These are phyloP conservation scores for Cirrhinus molitorella DNA, from an alignment of 2,797 vertebrate genomes.

Conservation along the genomic window DNA sequence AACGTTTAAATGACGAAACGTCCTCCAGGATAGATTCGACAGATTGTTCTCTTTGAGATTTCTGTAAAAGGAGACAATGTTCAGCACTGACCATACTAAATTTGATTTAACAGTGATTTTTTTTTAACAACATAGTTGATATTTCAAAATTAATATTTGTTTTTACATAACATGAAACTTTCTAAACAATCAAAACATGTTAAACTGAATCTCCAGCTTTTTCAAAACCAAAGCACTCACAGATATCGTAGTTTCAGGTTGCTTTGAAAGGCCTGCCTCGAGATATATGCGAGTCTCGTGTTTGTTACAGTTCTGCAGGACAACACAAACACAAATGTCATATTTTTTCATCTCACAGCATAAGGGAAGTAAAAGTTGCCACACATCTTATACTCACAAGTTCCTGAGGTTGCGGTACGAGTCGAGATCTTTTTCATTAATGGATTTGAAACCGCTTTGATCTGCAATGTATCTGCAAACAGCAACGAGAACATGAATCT, in stretches of 20 bases:
- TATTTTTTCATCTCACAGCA: neutral
- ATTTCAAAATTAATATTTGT: neutral
- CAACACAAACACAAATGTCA: conserved; percentile 54
- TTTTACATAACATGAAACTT: neutral
- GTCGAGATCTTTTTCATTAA: conserved; percentile 92
- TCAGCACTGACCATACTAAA: conserved; percentile 17
- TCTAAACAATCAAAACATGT: neutral
- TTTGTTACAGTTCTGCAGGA: conserved; percentile 90
- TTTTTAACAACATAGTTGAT: neutral
- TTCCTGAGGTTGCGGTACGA: conserved; percentile 93
- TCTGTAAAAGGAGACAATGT: conserved; percentile 79
- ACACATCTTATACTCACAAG: conserved; percentile 85
- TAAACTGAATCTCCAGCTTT: neutral
- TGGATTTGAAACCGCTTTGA: conserved; percentile 90
- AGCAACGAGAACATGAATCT: neutral
- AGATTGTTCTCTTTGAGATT: conserved; percentile 97
- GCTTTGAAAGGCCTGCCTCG: conserved; percentile 90
- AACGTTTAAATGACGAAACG: conserved; percentile 92
- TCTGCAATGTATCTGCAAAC: conserved; percentile 91
- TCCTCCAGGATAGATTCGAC: conserved; percentile 91
- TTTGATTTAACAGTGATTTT: neutral
- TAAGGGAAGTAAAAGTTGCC: neutral
- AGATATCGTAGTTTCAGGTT: conserved; percentile 91
- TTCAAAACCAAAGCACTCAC: conserved; percentile 80
- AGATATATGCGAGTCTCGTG: conserved; percentile 90